Conservation (phyloP, 2,888 invertebrate genomes). For the Eupithecia insigniata region DNA sequence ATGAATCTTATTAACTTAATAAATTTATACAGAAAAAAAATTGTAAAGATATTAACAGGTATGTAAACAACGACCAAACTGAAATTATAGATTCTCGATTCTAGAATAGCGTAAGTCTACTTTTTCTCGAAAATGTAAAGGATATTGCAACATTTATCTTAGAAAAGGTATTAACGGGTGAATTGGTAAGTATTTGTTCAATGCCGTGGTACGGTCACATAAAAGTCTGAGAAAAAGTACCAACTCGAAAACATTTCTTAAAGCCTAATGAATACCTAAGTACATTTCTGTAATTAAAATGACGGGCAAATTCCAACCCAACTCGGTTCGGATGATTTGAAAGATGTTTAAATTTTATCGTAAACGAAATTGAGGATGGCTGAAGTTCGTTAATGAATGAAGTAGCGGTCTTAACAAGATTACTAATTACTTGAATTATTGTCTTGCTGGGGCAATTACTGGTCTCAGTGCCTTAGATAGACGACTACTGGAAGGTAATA, state of each 20-base stretch:
- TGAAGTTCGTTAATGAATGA: conserved; percentile 73
- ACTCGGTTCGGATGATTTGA: conserved; percentile 54
- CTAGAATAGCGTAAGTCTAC: not conserved
- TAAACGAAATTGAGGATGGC: conserved; percentile 62
- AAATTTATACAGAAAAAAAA: not conserved
- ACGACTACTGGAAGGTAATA: conserved; percentile 30
- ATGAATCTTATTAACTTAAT: not conserved
- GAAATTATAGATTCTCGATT: no score
- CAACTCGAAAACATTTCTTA: conserved; percentile 7
- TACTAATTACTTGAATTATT: conserved; percentile 68
- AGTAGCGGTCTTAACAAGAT: conserved; percentile 63
- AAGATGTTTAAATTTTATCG: conserved; percentile 64
- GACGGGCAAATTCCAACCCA: conserved; percentile 41
- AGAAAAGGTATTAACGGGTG: not conserved
- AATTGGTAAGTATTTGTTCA: conserved; percentile 2
- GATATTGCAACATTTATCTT: not conserved
- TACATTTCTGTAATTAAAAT: conserved; percentile 35
- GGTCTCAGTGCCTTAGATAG: conserved; percentile 30
- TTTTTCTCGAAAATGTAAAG: not conserved
- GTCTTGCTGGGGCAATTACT: conserved; percentile 49
- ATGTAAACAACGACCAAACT: not conserved
- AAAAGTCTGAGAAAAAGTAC: not conserved
- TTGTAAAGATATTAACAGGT: not conserved
- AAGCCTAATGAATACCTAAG: conserved; percentile 21
- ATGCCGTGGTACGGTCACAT: not conserved